Base-by-base conservation (phyloP, 2,888 invertebrate species). In the Troides aeacus region DNA sequence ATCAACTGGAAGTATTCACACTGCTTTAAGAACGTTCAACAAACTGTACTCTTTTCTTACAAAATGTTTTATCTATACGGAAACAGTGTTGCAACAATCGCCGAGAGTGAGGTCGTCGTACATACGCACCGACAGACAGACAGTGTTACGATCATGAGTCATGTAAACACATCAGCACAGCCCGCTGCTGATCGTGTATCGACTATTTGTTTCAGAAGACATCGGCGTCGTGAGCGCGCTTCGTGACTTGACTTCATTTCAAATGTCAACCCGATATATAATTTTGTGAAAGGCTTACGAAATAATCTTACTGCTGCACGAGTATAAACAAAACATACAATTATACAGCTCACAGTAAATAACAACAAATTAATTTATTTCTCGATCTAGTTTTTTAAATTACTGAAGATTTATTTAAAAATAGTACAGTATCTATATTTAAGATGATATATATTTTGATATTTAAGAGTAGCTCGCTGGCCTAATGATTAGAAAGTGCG, bases 111-210 rank as follows among this genome's bases (percentile, higher is more conserved):
- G 75, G 73, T 75, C 75, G 74, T 71, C 70, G 72, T 61, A 75
- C 72, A 72, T 56, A 74, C 72, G 70, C 64, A 72, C 71, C 66
- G 67, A 61, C 72, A 64, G 71, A 73, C 72, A 70, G 72, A 73
- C 72, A 70, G 72, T 74, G 72, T 69, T 74, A 70, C 73, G 67
- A 70, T 72, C 74, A 75, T 81, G 80, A 80, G 68, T 79, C 81
- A 81, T 75, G 75, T 79, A 77, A 79, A 81, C 77, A 81, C 77
- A 77, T 74, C 70, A 58, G 50, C 53, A 66, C n/a, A 53, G 65
- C 67, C 68, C 36, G 36, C 67, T 39, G 53, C 46, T 61, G 72
- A 68, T 69, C 71, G 69, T 65, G 60, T 69, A 65, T 64, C 66
- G 67, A 64, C 69, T 66, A 69, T 69, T 71, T 73, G 65, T 67